phyloP scores from a whole-genome alignment of 2,888 invertebrate genomes.

The Seira musarum region DNA sequence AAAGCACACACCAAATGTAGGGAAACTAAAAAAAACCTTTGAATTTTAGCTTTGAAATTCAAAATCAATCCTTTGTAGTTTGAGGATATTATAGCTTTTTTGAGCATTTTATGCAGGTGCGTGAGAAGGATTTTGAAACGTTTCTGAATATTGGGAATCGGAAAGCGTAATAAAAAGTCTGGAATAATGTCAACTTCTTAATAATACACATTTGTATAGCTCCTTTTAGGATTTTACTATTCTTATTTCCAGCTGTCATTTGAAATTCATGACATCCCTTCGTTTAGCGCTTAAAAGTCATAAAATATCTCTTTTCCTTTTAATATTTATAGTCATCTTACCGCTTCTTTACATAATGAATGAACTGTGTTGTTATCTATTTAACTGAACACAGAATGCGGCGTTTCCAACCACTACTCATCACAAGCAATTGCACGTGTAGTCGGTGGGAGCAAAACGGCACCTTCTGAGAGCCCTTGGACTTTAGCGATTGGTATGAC shows the following conservation, averaged over 20 bases:
- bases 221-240: background rate
- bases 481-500: too few relatives aligned
- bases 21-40: background rate
- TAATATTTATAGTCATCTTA: background rate
- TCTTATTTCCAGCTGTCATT: too few relatives aligned
- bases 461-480: conserved; percentile 65
- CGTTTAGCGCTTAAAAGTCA: too few relatives aligned
- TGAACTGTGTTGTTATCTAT: background rate
- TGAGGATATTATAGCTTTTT: too few relatives aligned
- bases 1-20: background rate
- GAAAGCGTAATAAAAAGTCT: background rate
- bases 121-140: too few relatives aligned
- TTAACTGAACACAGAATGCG: conserved; percentile 53
- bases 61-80: too few relatives aligned
- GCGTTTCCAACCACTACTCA: conserved; percentile 41
- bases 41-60: background rate
- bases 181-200: background rate
- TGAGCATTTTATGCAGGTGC: too few relatives aligned
- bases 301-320: background rate
- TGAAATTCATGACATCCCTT: too few relatives aligned
- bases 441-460: conserved; percentile 63
- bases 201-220: background rate
- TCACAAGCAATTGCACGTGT: conserved; percentile 55
- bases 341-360: background rate
- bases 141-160: too few relatives aligned